phyloP scores from a whole-genome alignment of 53 echinoderm and acorn worm species.

The Pentamera pediparva region DNA sequence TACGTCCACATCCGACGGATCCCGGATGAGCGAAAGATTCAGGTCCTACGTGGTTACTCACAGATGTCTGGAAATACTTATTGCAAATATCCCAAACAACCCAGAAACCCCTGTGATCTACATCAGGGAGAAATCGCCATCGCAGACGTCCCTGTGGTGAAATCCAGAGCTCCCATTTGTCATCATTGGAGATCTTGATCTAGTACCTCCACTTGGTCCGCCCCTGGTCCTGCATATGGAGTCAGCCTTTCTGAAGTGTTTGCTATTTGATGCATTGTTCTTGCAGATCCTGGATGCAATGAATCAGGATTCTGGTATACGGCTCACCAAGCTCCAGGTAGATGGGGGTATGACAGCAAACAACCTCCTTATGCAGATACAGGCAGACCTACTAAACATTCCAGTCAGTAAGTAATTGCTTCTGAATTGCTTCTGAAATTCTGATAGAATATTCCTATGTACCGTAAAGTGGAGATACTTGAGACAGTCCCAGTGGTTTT shows the following conservation, averaged over 20 bases:
- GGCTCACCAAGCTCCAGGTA: conserved; percentile 64
- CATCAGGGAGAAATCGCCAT: too few relatives aligned
- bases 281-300: conserved; percentile 82
- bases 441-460: background rate
- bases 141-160: too few relatives aligned
- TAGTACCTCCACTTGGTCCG: too few relatives aligned
- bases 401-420: conserved; percentile 66
- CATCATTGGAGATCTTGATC: too few relatives aligned
- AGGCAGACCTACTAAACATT: conserved; percentile 81
- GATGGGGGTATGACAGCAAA: conserved; percentile 91
- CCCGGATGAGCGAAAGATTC: too few relatives aligned
- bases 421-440: background rate
- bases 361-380: conserved; percentile 89
- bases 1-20: too few relatives aligned
- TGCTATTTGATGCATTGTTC: background rate
- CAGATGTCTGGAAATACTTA: too few relatives aligned
- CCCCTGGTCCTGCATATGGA: too few relatives aligned
- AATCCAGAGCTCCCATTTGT: too few relatives aligned
- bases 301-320: conserved; percentile 88
- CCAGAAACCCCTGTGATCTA: too few relatives aligned
- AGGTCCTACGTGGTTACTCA: too few relatives aligned
- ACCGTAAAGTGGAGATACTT: background rate
- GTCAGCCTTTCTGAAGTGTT: background rate
- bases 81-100: too few relatives aligned
- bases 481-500: background rate